Conservation (phyloP, 2,888 invertebrate genomes). For the Leptothorax acervorum region DNA sequence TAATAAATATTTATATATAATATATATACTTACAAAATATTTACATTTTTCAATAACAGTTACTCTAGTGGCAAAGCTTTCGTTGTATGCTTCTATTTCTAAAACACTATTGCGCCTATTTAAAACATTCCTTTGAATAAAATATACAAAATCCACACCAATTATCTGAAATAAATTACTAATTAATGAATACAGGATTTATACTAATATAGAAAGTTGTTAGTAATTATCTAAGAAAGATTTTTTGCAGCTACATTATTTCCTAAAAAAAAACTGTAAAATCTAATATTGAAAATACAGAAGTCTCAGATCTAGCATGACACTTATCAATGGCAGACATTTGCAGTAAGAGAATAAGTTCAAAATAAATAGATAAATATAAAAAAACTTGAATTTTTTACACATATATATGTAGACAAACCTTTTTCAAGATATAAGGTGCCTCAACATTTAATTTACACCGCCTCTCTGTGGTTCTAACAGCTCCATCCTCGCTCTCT, state of each 20-base stretch:
- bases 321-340: background rate
- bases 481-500: constrained; percentile 92
- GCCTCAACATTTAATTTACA: constrained; percentile 97
- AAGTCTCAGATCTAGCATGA: background rate
- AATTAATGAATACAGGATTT: constrained; percentile 39
- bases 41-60: constrained; percentile 95
- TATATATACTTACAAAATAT: constrained; percentile 91
- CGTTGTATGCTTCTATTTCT: constrained; percentile 96
- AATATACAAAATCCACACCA: constrained; percentile 96
- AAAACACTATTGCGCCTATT: constrained; percentile 92
- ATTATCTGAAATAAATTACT: constrained; percentile 89
- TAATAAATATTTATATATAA: constrained; percentile 8
- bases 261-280: constrained; percentile 1
- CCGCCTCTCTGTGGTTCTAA: constrained; percentile 92
- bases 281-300: background rate
- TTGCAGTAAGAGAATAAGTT: background rate
- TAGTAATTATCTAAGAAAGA: background rate
- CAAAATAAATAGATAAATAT: background rate
- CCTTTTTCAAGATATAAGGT: constrained; percentile 97
- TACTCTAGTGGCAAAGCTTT: constrained; percentile 94
- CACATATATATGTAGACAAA: constrained; percentile 79
- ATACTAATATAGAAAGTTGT: background rate
- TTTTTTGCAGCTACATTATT: constrained; percentile 7
- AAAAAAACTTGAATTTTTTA: background rate
- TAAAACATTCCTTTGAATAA: constrained; percentile 95